A percentile compares a stretch with the other conserved stretches of the same genome.
These are phyloP conservation scores for Sinosuthora webbiana DNA, from an alignment of 2,113 vertebrate species.

Conservation along the genomic window DNA sequence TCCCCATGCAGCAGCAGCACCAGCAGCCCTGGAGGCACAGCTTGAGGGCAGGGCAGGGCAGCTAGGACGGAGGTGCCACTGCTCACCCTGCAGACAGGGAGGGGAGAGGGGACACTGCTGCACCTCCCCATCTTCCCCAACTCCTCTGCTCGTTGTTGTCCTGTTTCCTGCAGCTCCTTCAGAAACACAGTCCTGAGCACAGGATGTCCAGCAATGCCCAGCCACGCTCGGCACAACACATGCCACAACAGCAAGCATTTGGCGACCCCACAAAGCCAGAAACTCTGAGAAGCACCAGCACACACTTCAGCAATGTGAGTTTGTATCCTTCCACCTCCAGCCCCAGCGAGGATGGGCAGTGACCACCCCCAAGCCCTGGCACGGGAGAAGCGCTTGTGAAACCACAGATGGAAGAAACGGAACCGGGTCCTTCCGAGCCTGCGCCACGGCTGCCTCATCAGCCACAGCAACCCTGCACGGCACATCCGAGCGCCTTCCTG, in stretches of 20 bases:
- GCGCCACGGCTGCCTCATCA: not conserved
- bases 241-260: not conserved
- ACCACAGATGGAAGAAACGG: not conserved
- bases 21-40: not conserved
- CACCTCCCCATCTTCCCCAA: not conserved
- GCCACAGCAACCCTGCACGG: not conserved
- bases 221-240: fast-evolving
- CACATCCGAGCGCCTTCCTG: not conserved
- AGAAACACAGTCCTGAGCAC: not conserved
- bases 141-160: not conserved
- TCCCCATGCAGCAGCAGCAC: not conserved
- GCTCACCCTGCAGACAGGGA: not conserved
- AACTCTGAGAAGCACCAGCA: not conserved
- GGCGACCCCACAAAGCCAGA: not conserved
- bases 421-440: not conserved
- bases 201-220: not conserved
- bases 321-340: not conserved
- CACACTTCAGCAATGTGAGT: fast-evolving
- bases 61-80: fast-evolving
- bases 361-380: not conserved
- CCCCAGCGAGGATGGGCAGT: fast-evolving
- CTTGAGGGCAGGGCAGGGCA: not conserved
- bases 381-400: not conserved
- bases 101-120: not conserved
- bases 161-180: not conserved